Percentiles rank a stretch among this genome's conserved stretches.
phyloP scores from a whole-genome alignment of 2,797 vertebrate species.

The Cyprinodon diabolis region DNA sequence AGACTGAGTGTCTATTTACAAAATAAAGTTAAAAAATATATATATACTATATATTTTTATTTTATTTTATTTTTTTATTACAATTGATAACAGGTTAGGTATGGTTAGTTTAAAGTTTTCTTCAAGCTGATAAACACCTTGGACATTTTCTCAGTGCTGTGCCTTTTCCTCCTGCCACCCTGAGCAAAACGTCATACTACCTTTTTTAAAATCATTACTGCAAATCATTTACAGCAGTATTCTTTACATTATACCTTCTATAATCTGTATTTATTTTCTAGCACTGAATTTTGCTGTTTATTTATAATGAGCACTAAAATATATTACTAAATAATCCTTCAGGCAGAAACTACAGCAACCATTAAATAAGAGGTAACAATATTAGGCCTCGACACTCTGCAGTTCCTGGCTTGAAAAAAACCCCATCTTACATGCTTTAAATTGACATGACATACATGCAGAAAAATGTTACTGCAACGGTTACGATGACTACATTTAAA shows the following conservation, averaged over 20 bases:
- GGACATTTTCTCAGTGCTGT: not conserved
- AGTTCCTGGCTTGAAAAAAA: constrained; percentile 13
- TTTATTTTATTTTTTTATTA: not conserved
- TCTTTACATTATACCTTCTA: not conserved
- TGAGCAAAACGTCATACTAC: not conserved
- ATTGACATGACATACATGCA: constrained; percentile 11
- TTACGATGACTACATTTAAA: constrained; percentile 20
- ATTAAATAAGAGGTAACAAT: not conserved
- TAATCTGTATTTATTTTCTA: not conserved
- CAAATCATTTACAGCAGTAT: not conserved
- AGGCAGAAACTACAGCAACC: not conserved
- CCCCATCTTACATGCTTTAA: constrained; percentile 10
- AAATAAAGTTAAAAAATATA: no score
- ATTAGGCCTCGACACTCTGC: not conserved
- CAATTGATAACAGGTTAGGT: no score
- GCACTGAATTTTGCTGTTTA: not conserved
- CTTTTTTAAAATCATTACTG: not conserved
- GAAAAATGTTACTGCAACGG: constrained; percentile 8
- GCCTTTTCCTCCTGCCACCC: not conserved
- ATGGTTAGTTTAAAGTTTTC: no score
- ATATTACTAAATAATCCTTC: not conserved
- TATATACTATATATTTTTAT: no score
- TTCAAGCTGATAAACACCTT: no score
- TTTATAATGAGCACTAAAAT: not conserved
- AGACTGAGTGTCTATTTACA: no score